Evolutionary conservation across 2,888 invertebrate species (phyloP), one percentile per base, ranked within the genome.

Genomic region (Hecatera dysodea): DNA sequence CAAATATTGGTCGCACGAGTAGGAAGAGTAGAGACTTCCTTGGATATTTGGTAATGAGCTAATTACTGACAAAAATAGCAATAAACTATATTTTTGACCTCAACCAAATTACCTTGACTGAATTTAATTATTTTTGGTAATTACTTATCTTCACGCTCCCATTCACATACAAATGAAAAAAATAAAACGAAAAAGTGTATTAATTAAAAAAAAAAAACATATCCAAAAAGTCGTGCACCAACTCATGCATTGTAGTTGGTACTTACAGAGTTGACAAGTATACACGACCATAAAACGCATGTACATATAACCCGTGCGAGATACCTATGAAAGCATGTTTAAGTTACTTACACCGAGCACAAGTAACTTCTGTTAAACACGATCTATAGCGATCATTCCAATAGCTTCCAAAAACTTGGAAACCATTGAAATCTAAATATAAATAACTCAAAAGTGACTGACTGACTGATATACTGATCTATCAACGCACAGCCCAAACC

Each of bases 131-230:
- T 6, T 56, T 36, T 8, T 61, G 61, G 22, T 27, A 39, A 48
- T 42, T 33, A 33, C 3, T 55, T 62, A 67, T 67, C 53, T 83
- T 81, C 63, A 79, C 79, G 83, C 81, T 72, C 76, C 70, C 48
- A 44, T 83, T 75, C 19, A 17, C 27, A 27, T 70, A 9, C 9
- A 17, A 36, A 48, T 55, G 6, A 67, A 63, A 57, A 68, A 67
- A 68, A 55, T n/a, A n/a, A n/a, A n/a, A n/a, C n/a, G n/a, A n/a
- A n/a, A n/a, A n/a, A n/a, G n/a, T n/a, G n/a, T n/a, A n/a, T n/a
- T n/a, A n/a, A n/a, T n/a, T n/a, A n/a, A n/a, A n/a, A n/a, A n/a
- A n/a, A n/a, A n/a, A n/a, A n/a, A n/a, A n/a, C n/a, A n/a, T n/a
- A n/a, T n/a, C n/a, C n/a, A n/a, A n/a, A n/a, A n/a, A n/a, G n/a